phyloP scores from a whole-genome alignment of 2,113 vertebrate species.

The Fukomys damarensis region DNA sequence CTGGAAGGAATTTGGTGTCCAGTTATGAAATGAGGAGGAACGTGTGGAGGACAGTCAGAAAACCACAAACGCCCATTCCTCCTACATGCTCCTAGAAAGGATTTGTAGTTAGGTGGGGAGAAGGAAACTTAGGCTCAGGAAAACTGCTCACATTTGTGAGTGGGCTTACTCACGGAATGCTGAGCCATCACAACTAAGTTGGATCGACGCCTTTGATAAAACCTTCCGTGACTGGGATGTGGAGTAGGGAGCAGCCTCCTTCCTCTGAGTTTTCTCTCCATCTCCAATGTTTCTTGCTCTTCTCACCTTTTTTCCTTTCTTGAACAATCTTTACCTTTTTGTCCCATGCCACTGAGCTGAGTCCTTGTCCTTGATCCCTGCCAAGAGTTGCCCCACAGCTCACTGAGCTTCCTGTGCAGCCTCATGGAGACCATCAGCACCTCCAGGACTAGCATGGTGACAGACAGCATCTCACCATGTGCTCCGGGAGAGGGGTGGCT shows the following conservation, averaged over 20 bases:
- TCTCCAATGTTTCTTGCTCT: not conserved
- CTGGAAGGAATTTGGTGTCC: not conserved
- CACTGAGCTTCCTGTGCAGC: not conserved
- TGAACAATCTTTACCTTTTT: not conserved
- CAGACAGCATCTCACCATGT: not conserved
- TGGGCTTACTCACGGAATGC: too few species aligned
- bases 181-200: not conserved
- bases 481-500: not conserved
- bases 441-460: not conserved
- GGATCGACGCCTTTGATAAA: not conserved
- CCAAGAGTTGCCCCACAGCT: not conserved
- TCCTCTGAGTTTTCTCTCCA: not conserved
- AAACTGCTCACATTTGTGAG: not conserved
- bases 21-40: not conserved
- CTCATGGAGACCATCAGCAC: not conserved
- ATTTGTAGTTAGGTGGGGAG: not conserved
- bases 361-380: not conserved
- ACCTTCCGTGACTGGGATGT: too few species aligned
- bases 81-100: not conserved
- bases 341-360: not conserved
- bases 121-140: not conserved
- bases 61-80: not conserved
- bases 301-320: not conserved
- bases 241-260: not conserved
- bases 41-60: not conserved